Conservation (phyloP, 2,113 vertebrate genomes). For the Carassius carassius region DNA sequence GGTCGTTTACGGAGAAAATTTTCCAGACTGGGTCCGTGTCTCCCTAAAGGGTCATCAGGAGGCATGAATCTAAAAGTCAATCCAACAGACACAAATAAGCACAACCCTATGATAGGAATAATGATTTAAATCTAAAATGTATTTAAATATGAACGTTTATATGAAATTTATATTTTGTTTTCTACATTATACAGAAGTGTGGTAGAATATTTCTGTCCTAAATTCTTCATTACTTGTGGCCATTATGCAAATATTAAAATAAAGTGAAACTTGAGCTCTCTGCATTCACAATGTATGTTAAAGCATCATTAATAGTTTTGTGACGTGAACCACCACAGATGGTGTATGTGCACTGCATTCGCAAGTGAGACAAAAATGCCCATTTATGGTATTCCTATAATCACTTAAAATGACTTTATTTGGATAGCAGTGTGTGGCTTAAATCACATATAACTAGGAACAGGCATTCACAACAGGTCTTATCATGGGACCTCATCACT, state of each 20-base stretch:
- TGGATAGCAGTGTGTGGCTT: not conserved
- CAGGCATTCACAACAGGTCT: not conserved
- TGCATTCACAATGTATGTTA: not conserved
- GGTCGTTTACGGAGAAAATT: conserved; percentile 96
- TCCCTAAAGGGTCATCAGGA: conserved; percentile 95
- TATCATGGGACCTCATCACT: not conserved
- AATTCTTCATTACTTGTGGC: not conserved
- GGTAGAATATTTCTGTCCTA: not conserved
- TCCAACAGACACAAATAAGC: not conserved
- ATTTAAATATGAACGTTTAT: not conserved
- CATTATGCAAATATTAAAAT: not conserved
- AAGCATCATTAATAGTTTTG: not conserved
- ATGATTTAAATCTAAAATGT: not conserved
- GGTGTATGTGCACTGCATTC: not conserved
- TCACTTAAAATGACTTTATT: not conserved
- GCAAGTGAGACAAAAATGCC: not conserved
- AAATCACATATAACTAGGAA: not conserved
- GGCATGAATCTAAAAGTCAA: conserved; percentile 90
- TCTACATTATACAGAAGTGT: not conserved
- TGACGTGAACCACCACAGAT: not conserved
- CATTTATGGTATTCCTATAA: not conserved
- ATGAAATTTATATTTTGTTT: too few species aligned
- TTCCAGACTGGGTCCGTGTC: conserved; percentile 96
- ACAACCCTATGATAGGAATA: not conserved
- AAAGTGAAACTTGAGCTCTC: too few species aligned